Base-by-base conservation (phyloP, 2,113 vertebrate genomes). In the Ochotona princeps region DNA sequence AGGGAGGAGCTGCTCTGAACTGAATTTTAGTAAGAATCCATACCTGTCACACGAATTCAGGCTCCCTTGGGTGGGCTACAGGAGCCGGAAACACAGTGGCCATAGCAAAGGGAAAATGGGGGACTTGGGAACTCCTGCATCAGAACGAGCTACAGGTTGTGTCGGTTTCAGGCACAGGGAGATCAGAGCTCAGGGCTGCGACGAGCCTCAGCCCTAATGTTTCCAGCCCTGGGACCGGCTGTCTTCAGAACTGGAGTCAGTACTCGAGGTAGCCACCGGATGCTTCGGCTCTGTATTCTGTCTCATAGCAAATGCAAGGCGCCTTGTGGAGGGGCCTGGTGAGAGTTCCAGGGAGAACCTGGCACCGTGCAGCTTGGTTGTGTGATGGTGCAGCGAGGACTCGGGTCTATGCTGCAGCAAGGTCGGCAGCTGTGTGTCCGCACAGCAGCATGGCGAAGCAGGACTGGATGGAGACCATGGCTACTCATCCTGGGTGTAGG, bases 171-270 rank as follows among this genome's bases (percentile, higher is more conserved):
- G 80, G 26, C 32, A 26, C 44, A 63, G 66, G 32, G 38, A 90
- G 74, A 83, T 47, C 21, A 49, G 84, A 91, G 32, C 60, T 95
- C 87, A 83, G 70, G 49, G 66, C 44, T 60, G 54, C 83, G 51
- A 7, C 28, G 76, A 83, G 54, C 65, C 66, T 89, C 94, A 72
- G 51, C 67, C 80, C 89, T 35, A 76, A 30, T 66, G 32, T 38
- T 90, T 94, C 49, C 30, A 93, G 74, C n/a, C 70, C 61, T 72
- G 12, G 72, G 47, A 17, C 92, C 83, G 79, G 13, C 94, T 92
- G 83, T 60, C 51, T 47, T 87, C 57, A 67, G 47, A 91, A 54
- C 12, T 79, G 61, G 70, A 87, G 69, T 95, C 57, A 51, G 12
- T 91, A 44, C 63, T 90, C 69, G 73, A 88, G 73, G 78, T 93